Evolutionary conservation across 2,797 vertebrate species (phyloP), one percentile per base, ranked within the genome.

Genomic region (Pachyuromys duprasi): DNA sequence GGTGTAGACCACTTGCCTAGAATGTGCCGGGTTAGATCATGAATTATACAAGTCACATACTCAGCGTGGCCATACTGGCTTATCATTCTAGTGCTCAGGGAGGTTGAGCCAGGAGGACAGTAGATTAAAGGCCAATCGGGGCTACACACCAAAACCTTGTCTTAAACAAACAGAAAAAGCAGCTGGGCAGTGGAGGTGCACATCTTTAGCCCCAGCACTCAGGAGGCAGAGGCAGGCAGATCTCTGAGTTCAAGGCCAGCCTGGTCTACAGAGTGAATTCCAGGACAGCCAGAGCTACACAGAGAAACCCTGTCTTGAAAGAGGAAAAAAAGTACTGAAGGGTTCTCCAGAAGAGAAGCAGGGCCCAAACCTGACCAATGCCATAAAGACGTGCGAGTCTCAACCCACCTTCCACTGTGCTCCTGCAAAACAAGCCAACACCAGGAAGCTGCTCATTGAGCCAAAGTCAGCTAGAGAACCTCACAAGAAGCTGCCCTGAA

Each of bases 311-410:
- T n/a, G 18, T 49, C 31, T 62, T 12, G 33, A 60, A 42, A 60
- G 6, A 55, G 24, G 65, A 53, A 83, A 4, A 9, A 42, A 31
- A 45, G 33, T 36, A 42, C 36, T 28, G 42, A 60, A 33, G 24
- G 49, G 45, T 86, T 15, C 36, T 63, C 20, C 45, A 36, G n/a
- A 13, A 89, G 53, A 94, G 36, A 89, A 39, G 80, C 62, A 53
- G 42, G 33, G 42, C 63, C 69, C 93, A 94, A 86, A 92, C 65
- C 75, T 53, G 6, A 53, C 76, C 39, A 9, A 74, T 94, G 83
- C 90, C 36, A 17, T 4, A 78, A 36, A 33, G 33, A 53, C 4
- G 9, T 8, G 22, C 33, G 39, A 90, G 5, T 26, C 28, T 75
- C 60, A 39, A 24, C 1, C 72, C 12, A 8, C 36, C 57, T 67